These are phyloP conservation scores for Pygoscelis antarcticus DNA, from an alignment of 2,113 vertebrate genomes.

Conservation along the genomic window DNA sequence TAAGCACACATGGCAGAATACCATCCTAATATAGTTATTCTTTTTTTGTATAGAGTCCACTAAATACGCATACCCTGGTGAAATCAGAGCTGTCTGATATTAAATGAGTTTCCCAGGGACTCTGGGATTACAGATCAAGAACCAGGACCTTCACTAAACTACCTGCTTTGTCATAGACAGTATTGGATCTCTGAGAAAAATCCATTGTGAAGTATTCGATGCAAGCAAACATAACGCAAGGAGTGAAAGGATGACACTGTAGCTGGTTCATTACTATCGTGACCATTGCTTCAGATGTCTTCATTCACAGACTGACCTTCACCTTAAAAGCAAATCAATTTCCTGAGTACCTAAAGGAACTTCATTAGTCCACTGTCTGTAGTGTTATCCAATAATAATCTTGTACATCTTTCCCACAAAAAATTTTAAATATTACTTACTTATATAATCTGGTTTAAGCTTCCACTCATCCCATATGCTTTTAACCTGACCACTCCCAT, in stretches of 20 bases:
- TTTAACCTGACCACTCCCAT: neutral
- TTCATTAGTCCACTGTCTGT: neutral
- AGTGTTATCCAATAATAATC: neutral
- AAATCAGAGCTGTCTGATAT: neutral
- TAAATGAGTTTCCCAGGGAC: conserved; percentile 9
- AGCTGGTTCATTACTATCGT: neutral
- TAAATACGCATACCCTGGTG: neutral
- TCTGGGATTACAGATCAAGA: neutral
- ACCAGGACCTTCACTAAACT: neutral
- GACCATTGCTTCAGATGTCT: neutral
- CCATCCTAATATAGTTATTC: neutral
- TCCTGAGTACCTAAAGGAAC: neutral
- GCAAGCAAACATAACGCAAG: neutral
- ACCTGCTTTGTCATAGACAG: neutral
- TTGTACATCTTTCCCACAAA: neutral
- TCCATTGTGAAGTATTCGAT: neutral
- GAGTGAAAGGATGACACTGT: neutral
- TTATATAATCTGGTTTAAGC: neutral
- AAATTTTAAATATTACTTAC: neutral
- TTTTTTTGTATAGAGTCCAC: neutral
- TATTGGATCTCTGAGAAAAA: neutral
- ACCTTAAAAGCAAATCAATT: neutral
- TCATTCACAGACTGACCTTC: neutral
- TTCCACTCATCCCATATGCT: neutral
- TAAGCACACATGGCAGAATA: neutral